Percentiles rank a stretch among this genome's conserved stretches.
Evolutionary conservation across 1,140 invertebrate species (phyloP).

Genomic region (Rhynchophorus ferrugineus): DNA sequence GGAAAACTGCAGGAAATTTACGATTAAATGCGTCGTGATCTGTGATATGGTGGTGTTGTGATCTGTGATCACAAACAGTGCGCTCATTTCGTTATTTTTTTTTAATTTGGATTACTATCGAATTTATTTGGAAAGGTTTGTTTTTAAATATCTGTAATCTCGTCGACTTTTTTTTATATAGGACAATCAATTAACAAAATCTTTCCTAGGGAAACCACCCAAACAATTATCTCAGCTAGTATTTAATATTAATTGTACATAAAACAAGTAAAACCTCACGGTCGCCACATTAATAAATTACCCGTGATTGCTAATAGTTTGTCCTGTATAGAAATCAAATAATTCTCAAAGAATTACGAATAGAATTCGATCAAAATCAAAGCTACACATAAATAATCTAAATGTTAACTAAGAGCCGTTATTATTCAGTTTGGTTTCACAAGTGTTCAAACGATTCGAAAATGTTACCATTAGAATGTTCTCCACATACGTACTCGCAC

Average conservation of each 20-base stretch:
- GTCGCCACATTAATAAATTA: no score
- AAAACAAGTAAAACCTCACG: no score
- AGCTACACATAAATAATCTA: constrained; percentile 1
- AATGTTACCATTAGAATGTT: background rate
- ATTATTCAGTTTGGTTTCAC: constrained; percentile 14
- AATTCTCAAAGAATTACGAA: no score
- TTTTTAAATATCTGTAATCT: background rate
- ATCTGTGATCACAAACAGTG: constrained; percentile 10
- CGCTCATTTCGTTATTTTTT: constrained; percentile 11
- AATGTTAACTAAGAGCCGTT: constrained; percentile 5
- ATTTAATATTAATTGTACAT: no score
- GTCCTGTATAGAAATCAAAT: no score
- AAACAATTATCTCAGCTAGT: no score
- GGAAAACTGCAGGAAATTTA: constrained; percentile 31
- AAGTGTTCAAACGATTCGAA: constrained; percentile 1
- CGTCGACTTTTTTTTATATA: background rate
- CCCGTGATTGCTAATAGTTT: no score
- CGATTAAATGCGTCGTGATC: constrained; percentile 32
- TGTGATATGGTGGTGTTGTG: constrained; percentile 25
- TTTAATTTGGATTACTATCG: constrained; percentile 6
- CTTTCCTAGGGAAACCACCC: background rate
- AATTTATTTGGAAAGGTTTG: constrained; percentile 6
- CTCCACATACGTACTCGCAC: background rate
- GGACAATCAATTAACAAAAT: background rate
- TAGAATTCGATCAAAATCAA: no score